These are phyloP conservation scores for Drosophila lacteicornis DNA, from an alignment of 1,140 invertebrate species.

Conservation along the genomic window DNA sequence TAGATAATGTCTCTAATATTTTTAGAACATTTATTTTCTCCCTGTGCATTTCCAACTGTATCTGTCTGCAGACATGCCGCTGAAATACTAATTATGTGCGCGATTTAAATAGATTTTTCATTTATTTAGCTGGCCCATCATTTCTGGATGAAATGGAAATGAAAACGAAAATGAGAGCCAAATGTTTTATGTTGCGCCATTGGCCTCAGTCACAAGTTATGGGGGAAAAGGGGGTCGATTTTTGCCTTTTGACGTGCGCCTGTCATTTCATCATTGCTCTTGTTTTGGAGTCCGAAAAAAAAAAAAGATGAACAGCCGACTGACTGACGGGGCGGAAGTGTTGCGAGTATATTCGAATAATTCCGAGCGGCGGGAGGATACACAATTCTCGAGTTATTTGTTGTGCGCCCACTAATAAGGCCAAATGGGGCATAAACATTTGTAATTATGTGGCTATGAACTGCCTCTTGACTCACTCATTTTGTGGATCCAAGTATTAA, in stretches of 20 bases:
- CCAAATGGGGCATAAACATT: slow-evolving; percentile 80
- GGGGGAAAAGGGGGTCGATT: slow-evolving; percentile 27
- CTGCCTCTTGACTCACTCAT: slow-evolving; percentile 41
- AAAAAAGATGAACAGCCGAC: slow-evolving; percentile 16
- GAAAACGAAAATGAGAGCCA: slow-evolving; percentile 69
- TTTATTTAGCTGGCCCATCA: slow-evolving; percentile 82
- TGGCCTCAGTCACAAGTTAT: slow-evolving; percentile 20
- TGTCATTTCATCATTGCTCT: slow-evolving; percentile 71
- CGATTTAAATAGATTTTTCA: slow-evolving; percentile 84
- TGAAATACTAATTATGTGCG: slow-evolving; percentile 84
- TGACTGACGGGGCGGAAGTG: slow-evolving; percentile 75
- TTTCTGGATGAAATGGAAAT: slow-evolving; percentile 77
- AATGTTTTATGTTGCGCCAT: slow-evolving; percentile 83
- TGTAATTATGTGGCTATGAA: slow-evolving; percentile 60
- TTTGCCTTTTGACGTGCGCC: slow-evolving; percentile 75
- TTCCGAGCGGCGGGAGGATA: slow-evolving; percentile 35
- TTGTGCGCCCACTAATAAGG: slow-evolving; percentile 77
- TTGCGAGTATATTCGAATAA: slow-evolving; percentile 34
- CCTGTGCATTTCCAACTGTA: slow-evolving; percentile 26
- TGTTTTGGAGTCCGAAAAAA: slow-evolving; percentile 56
- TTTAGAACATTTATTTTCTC: not conserved
- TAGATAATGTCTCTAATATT: not conserved
- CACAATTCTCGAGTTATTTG: slow-evolving; percentile 76
- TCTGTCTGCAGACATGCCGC: slow-evolving; percentile 64
- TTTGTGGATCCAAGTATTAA: slow-evolving; percentile 2